Conservation (phyloP, 2,113 vertebrate species). For the Rattus rattus region DNA sequence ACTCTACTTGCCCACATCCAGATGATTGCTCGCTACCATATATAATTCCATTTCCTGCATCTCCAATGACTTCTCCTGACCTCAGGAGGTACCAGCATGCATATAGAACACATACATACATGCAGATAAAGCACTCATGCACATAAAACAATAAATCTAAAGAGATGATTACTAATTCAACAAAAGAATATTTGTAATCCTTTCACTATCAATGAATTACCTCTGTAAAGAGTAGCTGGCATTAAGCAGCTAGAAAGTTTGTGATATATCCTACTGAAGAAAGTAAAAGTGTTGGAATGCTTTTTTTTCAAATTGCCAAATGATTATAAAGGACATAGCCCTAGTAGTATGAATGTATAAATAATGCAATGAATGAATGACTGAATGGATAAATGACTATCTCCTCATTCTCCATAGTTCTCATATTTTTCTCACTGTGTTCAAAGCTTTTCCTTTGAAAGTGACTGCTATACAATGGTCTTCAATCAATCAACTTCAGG, state of each 20-base stretch:
- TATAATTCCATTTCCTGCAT: too few relatives aligned
- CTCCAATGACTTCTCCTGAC: not conserved
- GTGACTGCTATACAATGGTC: not conserved
- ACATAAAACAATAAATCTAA: not conserved
- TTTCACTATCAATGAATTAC: not conserved
- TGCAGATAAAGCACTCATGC: not conserved
- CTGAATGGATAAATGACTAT: not conserved
- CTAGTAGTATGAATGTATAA: not conserved
- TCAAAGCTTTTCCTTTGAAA: not conserved
- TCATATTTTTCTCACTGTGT: not conserved
- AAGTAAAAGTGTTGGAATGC: not conserved
- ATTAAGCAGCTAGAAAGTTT: not conserved
- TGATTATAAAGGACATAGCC: not conserved
- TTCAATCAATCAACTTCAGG: not conserved
- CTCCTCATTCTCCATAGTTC: not conserved
- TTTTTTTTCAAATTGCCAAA: not conserved
- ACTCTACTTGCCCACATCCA: too few relatives aligned
- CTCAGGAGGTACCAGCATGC: too few relatives aligned
- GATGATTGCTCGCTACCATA: too few relatives aligned
- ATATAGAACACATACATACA: not conserved
- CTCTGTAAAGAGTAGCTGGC: not conserved
- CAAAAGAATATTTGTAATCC: not conserved
- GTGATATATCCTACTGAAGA: not conserved
- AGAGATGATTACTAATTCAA: not conserved
- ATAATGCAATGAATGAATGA: not conserved